phyloP scores from a whole-genome alignment of 2,797 vertebrate genomes.

The Chelon auratus region DNA sequence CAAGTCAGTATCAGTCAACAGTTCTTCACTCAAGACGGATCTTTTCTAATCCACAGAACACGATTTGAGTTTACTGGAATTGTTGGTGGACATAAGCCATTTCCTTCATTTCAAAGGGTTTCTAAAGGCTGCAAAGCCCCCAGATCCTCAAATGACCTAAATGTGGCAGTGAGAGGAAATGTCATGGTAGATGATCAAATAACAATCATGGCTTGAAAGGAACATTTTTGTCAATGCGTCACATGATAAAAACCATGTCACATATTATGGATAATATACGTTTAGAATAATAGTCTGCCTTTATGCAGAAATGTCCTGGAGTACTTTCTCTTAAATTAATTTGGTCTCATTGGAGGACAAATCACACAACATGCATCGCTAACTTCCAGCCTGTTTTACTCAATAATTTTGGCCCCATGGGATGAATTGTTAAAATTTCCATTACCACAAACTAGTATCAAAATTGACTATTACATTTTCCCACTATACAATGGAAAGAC shows the following conservation, averaged over 20 bases:
- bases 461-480: constrained; percentile 67
- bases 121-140: constrained; percentile 57
- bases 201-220: not conserved
- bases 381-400: constrained; percentile 48
- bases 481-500: constrained; percentile 49
- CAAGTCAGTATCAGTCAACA: constrained; percentile 44
- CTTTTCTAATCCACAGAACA: constrained; percentile 54
- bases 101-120: constrained; percentile 63
- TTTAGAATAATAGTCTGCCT: not conserved
- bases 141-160: constrained; percentile 63
- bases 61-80: constrained; percentile 60
- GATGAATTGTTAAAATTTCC: constrained; percentile 63
- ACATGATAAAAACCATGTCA: constrained; percentile 15
- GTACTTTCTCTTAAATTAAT: constrained; percentile 22
- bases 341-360: constrained; percentile 45
- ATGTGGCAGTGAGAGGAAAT: constrained; percentile 51
- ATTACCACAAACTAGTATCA: constrained; percentile 62
- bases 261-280: constrained; percentile 2
- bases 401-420: constrained; percentile 53
- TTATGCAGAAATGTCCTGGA: not conserved
- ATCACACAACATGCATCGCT: constrained; percentile 55
- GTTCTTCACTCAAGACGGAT: constrained; percentile 28
- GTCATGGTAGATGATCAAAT: constrained; percentile 20
- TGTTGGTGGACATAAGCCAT: constrained; percentile 61
- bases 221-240: constrained; percentile 9